These are phyloP conservation scores for Thermophis baileyi DNA, from an alignment of 2,113 vertebrate genomes.

Conservation along the genomic window DNA sequence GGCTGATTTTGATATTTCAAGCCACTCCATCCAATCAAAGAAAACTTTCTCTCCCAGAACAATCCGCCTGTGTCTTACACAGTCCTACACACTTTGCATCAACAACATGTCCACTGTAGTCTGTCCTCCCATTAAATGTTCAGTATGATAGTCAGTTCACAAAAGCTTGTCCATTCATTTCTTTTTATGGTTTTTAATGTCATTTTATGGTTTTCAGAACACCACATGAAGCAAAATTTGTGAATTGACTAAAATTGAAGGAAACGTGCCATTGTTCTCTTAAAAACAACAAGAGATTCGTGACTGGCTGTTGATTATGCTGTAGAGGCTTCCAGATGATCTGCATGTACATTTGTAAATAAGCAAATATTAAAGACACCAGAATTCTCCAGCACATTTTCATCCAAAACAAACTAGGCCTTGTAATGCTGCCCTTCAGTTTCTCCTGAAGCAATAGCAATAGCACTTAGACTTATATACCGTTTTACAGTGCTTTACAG, in stretches of 20 bases:
- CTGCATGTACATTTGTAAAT: not conserved
- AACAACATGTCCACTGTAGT: not conserved
- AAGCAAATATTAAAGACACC: not conserved
- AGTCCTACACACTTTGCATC: not conserved
- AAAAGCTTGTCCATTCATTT: too few species aligned
- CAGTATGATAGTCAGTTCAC: not conserved
- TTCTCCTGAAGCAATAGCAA: not conserved
- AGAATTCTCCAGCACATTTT: not conserved
- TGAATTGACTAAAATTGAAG: not conserved
- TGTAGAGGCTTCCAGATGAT: not conserved
- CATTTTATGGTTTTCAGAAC: too few species aligned
- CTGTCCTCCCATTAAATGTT: not conserved
- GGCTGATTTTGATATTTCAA: not conserved
- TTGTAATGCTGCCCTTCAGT: not conserved
- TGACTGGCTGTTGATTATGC: not conserved
- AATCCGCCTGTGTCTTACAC: not conserved
- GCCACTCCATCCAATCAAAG: not conserved
- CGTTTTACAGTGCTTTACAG: too few species aligned
- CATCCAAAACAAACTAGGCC: not conserved
- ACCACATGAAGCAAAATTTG: not conserved
- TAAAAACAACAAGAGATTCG: not conserved
- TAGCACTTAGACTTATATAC: too few species aligned
- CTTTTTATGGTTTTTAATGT: too few species aligned
- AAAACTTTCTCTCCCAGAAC: not conserved
- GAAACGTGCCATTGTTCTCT: not conserved